Evolutionary conservation across 1,140 invertebrate genomes (phyloP).

Genomic region (Globodera ellingtonae): DNA sequence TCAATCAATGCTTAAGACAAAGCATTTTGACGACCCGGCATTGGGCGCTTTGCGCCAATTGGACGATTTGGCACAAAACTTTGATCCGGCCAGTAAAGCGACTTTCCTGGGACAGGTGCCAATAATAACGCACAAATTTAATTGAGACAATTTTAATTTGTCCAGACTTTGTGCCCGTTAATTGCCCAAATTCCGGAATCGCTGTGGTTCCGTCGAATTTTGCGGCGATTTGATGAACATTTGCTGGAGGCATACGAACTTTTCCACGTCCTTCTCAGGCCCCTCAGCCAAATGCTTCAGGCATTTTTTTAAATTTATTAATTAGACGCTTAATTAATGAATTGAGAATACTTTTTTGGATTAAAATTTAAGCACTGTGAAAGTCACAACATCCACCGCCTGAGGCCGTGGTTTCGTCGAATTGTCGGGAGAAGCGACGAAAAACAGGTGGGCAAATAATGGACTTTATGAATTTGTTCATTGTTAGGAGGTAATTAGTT

Average conservation of each 20-base stretch:
- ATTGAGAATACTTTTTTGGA: background rate
- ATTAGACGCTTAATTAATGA: background rate
- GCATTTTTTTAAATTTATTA: background rate
- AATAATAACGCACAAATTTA: background rate
- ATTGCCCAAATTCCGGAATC: slow-evolving; percentile 59
- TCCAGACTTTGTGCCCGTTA: slow-evolving; percentile 48
- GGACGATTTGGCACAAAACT: slow-evolving; percentile 62
- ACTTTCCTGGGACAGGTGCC: slow-evolving; percentile 45
- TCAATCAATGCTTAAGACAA: slow-evolving; percentile 46
- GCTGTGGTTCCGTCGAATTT: slow-evolving; percentile 58
- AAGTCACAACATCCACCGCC: slow-evolving; percentile 60
- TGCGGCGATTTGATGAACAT: slow-evolving; percentile 61
- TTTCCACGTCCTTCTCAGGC: slow-evolving; percentile 52
- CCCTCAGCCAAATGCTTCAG: slow-evolving; percentile 57
- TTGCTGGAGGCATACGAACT: slow-evolving; percentile 54
- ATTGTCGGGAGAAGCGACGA: slow-evolving; percentile 48
- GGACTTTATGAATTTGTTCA: background rate
- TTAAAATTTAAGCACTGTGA: slow-evolving; percentile 43
- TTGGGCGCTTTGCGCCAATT: slow-evolving; percentile 57
- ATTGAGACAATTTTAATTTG: too few relatives aligned
- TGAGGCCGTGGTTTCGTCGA: slow-evolving; percentile 59
- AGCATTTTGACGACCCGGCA: slow-evolving; percentile 62
- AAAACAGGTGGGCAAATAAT: slow-evolving; percentile 15
- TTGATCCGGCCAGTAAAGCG: slow-evolving; percentile 60
- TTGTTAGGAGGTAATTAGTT: too few relatives aligned